Conservation (phyloP, 1,140 invertebrate genomes). For the Paraescarpia echinospica region DNA sequence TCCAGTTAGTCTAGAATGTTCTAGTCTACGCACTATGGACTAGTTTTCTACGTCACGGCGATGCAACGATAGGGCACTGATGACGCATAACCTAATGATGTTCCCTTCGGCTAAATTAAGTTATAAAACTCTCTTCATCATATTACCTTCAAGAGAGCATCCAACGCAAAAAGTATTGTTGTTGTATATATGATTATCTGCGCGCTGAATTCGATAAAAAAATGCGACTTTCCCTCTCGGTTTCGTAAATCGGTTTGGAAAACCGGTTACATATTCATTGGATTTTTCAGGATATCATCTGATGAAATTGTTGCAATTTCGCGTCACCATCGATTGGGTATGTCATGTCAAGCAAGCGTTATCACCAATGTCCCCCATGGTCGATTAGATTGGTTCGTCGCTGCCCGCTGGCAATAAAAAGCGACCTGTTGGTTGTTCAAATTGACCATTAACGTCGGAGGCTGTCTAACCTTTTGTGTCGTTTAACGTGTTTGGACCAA, state of each 20-base stretch:
- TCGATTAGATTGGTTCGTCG: neutral
- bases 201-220: neutral
- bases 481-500: neutral
- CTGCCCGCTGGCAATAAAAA: neutral
- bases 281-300: neutral
- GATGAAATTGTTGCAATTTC: neutral
- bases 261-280: neutral
- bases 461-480: neutral
- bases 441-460: neutral
- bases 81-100: neutral
- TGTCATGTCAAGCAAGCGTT: neutral
- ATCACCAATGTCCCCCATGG: neutral
- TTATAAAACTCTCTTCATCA: neutral
- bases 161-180: neutral
- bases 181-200: neutral
- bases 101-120: neutral
- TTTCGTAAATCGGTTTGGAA: neutral
- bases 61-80: too few species aligned
- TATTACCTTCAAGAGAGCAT: neutral
- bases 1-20: too few species aligned
- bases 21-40: too few species aligned
- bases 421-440: neutral
- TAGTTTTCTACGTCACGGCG: too few species aligned
- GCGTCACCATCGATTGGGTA: neutral
- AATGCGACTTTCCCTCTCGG: neutral